Base-by-base conservation (phyloP, 2,888 invertebrate genomes). In the Ommatoiulus sabulosus region DNA sequence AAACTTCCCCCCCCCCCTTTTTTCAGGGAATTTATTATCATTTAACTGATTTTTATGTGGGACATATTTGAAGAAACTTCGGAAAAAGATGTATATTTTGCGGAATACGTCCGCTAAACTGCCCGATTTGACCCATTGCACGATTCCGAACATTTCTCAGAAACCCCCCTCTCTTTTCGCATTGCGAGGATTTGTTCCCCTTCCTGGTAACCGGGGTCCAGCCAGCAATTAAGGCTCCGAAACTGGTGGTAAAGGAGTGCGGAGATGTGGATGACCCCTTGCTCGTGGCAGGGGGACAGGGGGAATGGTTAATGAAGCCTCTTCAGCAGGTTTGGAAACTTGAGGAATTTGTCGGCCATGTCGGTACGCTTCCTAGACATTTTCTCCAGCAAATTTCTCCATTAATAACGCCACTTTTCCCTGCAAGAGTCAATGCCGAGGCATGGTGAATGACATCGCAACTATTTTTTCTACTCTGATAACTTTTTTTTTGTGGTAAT, bases 181-280 rank as follows among this genome's bases (percentile, higher is more conserved):
- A 35, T 15, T 63, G 20, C 15, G 63, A 35, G 35, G 2, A 15
- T 20, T 63, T n/a, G 20, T 63, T 63, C 63, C 63, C 63, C 63
- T 63, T 63, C 63, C 63, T 63, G 63, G 20, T 63, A 63, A n/a
- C n/a, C 8, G 4, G 10, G 7, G 48, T 48, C 48, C 48, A 48
- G 20, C 63, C 63, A 8, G 63, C 63, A 63, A 63, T 63, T 63
- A 63, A n/a, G 15, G 8, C 63, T 10, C 63, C 63, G 20, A 63
- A 63, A 63, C 63, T n/a, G 63, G 63, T 63, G 63, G 20, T 20
- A 63, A 63, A 63, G 63, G 63, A n/a, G 63, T 63, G 63, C 6
- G 63, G 63, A n/a, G 63, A 63, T 63, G 63, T 63, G 63, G 63
- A 63, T 63, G 63, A 63, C 63, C 63, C 63, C 8, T n/a, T 20